Base-by-base conservation (phyloP, 2,888 invertebrate genomes). In the Blastobasis lacticolella region DNA sequence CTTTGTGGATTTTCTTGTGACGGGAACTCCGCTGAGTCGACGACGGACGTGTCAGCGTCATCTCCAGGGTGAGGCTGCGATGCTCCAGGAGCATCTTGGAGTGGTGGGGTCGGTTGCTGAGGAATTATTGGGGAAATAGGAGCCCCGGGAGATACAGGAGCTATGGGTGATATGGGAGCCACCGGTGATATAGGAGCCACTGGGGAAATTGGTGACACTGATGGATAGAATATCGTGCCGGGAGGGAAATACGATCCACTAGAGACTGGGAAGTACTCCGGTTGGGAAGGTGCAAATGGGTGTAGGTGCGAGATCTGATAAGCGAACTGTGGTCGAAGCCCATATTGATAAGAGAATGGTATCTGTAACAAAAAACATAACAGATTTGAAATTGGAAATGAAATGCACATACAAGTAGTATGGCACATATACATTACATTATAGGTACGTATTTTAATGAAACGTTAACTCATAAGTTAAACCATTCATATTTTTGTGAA, bases 1-100 rank as follows among this genome's bases (percentile, higher is more conserved):
- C 64, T 57, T 59, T 67, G 64, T 52, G 58, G 57, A 51, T 67
- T 60, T 49, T 68, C 62, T 55, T 72, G 69, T 37, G 66, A 56
- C n/a, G 68, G 57, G 48, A 57, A 67, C 37, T 85, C 81, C 4
- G 83, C 80, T 5, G 87, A 84, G 45, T 88, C 87, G 42, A 87
- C 66, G 0, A 87, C 78, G n/a, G 82, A 64, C 1, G 82, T 71
- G 49, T 87, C 86, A 10, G 75, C 66, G 50, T 85, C 85, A 5
- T 80, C 80, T 0, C 67, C 56, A 8, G 70, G 64, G 48, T 67
- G 62, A 49, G 73, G 68, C 38, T 67, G 51, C 2, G 75, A 69
- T 47, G 51, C 50, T 49, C 53, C 57, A 42, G 54, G 50, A 37
- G 64, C 67, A 43, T 60, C 57, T 41, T 54, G n/a, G 42, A 42